Evolutionary conservation across 2,113 vertebrate genomes (phyloP).

Genomic region (Coryphaenoides rupestris): DNA sequence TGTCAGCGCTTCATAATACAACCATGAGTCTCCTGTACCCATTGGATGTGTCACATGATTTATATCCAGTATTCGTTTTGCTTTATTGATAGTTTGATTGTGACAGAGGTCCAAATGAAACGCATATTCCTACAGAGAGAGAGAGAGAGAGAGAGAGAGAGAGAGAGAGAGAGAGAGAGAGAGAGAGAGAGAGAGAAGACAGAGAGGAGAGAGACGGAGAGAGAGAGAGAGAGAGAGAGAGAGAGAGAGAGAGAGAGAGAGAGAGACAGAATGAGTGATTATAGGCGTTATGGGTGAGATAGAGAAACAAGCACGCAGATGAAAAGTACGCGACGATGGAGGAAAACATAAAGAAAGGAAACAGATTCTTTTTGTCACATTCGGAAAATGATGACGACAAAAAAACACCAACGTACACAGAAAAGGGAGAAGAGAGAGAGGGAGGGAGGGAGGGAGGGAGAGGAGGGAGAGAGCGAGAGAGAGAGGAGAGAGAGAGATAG

Average conservation of each 20-base stretch:
- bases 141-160: neutral
- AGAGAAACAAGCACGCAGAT: too few relatives aligned
- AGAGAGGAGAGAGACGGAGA: neutral
- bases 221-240: neutral
- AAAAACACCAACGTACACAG: too few relatives aligned
- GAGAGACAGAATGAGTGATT: constrained; percentile 2
- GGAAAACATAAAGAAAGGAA: too few relatives aligned
- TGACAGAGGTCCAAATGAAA: too few relatives aligned
- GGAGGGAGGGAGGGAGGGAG: neutral
- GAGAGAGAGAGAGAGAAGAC: neutral
- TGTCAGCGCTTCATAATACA: too few relatives aligned
- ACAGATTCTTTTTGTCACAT: too few relatives aligned
- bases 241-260: neutral
- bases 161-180: neutral
- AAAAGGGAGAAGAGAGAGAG: neutral
- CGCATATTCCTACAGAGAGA: neutral
- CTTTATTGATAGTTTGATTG: too few relatives aligned
- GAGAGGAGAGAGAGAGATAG: constrained; percentile 7
- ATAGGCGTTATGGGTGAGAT: neutral
- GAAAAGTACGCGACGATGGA: too few relatives aligned
- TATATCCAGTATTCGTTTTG: too few relatives aligned
- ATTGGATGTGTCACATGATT: too few relatives aligned
- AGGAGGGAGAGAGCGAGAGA: neutral
- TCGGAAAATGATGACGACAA: too few relatives aligned
- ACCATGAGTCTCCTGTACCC: too few relatives aligned